These are phyloP conservation scores for Thaumetopoea pityocampa DNA, from an alignment of 1,140 invertebrate genomes.

Conservation along the genomic window DNA sequence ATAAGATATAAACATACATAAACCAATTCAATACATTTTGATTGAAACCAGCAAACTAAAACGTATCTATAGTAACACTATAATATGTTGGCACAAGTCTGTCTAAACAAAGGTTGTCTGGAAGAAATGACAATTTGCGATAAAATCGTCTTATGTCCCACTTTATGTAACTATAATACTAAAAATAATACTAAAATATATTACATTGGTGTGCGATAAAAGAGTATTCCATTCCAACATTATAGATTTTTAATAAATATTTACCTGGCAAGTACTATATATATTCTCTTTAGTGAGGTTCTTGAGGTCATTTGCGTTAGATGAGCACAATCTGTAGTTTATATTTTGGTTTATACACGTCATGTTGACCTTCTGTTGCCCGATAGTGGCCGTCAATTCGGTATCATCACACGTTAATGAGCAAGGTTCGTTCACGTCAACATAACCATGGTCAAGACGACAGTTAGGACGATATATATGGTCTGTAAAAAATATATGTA, in stretches of 20 bases:
- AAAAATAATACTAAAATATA: no score
- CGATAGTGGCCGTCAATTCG: conserved; percentile 22
- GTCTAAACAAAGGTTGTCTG: no score
- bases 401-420: conserved; percentile 34
- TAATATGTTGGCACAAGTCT: no score
- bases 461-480: conserved; percentile 38
- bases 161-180: no score
- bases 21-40: no score
- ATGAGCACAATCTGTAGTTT: conserved; percentile 32
- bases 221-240: no score
- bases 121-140: no score
- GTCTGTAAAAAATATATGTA: conserved; percentile 28
- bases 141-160: no score
- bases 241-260: conserved; percentile 6
- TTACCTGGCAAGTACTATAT: conserved; percentile 33
- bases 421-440: conserved; percentile 48
- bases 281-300: conserved; percentile 15
- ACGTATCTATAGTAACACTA: no score
- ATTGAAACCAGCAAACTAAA: no score
- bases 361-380: conserved; percentile 30
- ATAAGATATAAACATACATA: no score
- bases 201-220: no score
- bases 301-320: conserved; percentile 9
- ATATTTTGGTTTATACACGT: conserved; percentile 35
- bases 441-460: conserved; percentile 33